Percentiles rank a stretch among this genome's conserved stretches.
Conservation (phyloP, 2,797 vertebrate genomes). For the Brotula barbata region DNA sequence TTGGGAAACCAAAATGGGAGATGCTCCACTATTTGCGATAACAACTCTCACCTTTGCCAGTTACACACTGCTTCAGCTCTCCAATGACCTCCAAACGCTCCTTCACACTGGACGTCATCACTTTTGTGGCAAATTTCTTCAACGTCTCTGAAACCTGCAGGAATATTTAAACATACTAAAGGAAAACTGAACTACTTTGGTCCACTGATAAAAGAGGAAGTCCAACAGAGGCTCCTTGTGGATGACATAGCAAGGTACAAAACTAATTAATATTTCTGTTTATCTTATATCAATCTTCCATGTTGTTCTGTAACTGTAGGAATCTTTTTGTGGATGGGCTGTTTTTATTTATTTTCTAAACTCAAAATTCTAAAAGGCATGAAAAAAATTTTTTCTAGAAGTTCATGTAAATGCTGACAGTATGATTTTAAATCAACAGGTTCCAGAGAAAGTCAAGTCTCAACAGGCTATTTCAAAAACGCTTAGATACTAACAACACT, state of each 20-base stretch:
- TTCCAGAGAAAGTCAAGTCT: neutral
- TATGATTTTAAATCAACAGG: neutral
- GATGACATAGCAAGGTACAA: too few relatives aligned
- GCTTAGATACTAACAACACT: too few relatives aligned
- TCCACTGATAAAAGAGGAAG: too few relatives aligned
- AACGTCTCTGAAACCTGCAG: slow-evolving; percentile 91
- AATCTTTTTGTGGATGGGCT: too few relatives aligned
- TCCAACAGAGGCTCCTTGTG: too few relatives aligned
- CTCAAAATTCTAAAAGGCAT: too few relatives aligned
- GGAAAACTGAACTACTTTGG: neutral
- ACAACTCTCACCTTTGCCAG: slow-evolving; percentile 85
- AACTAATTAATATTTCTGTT: too few relatives aligned
- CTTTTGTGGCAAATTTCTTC: slow-evolving; percentile 93
- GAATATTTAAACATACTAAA: neutral
- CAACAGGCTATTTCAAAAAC: too few relatives aligned
- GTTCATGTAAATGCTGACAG: neutral
- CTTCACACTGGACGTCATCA: slow-evolving; percentile 93
- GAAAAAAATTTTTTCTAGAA: neutral
- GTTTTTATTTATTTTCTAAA: too few relatives aligned
- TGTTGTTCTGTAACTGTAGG: too few relatives aligned
- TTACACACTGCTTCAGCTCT: slow-evolving; percentile 87
- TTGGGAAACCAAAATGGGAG: neutral
- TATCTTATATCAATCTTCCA: too few relatives aligned
- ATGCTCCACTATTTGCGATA: neutral
- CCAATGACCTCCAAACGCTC: slow-evolving; percentile 89